Evolutionary conservation across 1,140 invertebrate species (phyloP).

Genomic region (Octopus bimaculoides): DNA sequence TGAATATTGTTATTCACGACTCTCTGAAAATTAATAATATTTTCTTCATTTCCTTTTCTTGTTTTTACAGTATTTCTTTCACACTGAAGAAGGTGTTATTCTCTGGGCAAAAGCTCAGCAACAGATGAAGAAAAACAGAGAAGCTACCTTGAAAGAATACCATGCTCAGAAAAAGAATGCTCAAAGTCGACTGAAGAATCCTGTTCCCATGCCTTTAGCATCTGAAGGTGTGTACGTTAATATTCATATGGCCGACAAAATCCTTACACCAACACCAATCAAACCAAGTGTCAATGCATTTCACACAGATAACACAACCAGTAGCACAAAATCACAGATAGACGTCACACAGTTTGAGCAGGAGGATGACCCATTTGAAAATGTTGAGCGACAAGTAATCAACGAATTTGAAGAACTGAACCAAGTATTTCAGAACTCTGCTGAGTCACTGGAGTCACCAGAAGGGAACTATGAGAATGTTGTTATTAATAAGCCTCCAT

Average conservation of each 20-base stretch:
- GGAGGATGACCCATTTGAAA: conserved; percentile 43
- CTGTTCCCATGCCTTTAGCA: conserved; percentile 13
- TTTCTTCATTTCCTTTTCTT: conserved; percentile 6
- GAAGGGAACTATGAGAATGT: neutral
- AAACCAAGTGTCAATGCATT: neutral
- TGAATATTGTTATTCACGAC: no score
- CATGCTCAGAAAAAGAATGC: conserved; percentile 11
- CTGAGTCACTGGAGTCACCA: conserved; percentile 16
- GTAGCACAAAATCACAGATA: conserved; percentile 17
- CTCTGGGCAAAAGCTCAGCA: conserved; percentile 35
- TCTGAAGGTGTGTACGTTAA: conserved; percentile 19
- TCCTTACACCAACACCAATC: conserved; percentile 34
- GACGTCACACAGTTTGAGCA: conserved; percentile 42
- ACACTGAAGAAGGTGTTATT: conserved; percentile 42
- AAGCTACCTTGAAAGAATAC: conserved; percentile 6
- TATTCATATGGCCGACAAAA: conserved; percentile 26
- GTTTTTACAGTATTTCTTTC: conserved; percentile 39
- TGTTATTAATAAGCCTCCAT: neutral
- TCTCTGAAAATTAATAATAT: no score
- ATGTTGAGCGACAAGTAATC: conserved; percentile 39
- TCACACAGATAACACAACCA: neutral
- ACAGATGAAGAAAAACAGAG: conserved; percentile 25
- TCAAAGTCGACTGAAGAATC: conserved; percentile 4
- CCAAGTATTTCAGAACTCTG: conserved; percentile 22
- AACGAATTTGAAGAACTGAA: conserved; percentile 43